Percentiles rank a stretch among this genome's conserved stretches.
These are phyloP conservation scores for Paramuricea clavata DNA, from an alignment of 92 coral and sea anemone species.

Conservation along the genomic window DNA sequence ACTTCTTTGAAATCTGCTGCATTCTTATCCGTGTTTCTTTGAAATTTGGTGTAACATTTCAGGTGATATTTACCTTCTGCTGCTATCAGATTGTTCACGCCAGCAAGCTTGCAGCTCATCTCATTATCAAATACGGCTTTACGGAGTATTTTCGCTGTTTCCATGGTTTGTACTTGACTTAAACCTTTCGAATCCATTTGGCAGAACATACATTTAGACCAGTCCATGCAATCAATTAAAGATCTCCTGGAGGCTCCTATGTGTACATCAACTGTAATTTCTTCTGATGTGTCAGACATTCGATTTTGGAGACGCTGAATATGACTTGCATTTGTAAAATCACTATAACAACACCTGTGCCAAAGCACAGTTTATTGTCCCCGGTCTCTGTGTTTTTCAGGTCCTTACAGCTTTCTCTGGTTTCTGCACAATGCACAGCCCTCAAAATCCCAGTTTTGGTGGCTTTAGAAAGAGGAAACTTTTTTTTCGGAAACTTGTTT, in stretches of 20 bases:
- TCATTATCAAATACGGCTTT: neutral
- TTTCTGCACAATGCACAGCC: constrained; percentile 66
- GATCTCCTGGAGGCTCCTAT: constrained; percentile 16
- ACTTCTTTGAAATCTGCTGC: neutral
- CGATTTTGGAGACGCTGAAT: constrained; percentile 27
- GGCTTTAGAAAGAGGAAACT: constrained; percentile 71
- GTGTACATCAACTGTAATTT: neutral
- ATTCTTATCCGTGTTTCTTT: neutral
- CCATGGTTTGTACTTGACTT: constrained; percentile 18
- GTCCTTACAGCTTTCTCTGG: constrained; percentile 55
- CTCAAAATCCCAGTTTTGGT: constrained; percentile 54
- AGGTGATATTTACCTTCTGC: constrained; percentile 32
- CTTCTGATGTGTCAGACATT: neutral
- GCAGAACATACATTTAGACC: constrained; percentile 32
- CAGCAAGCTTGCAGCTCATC: constrained; percentile 19
- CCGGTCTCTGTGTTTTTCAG: constrained; percentile 12
- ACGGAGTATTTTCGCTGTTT: constrained; percentile 12
- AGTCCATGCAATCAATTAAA: constrained; percentile 1
- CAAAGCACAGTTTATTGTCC: constrained; percentile 6
- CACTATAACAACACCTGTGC: constrained; percentile 20
- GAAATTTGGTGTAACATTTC: constrained; percentile 24
- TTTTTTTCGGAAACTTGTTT: constrained; percentile 69
- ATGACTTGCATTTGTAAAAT: neutral
- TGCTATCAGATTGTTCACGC: neutral
- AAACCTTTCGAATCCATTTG: constrained; percentile 16